Evolutionary conservation across 2,797 vertebrate species (phyloP).

Genomic region (Synaphobranchus kaupii): DNA sequence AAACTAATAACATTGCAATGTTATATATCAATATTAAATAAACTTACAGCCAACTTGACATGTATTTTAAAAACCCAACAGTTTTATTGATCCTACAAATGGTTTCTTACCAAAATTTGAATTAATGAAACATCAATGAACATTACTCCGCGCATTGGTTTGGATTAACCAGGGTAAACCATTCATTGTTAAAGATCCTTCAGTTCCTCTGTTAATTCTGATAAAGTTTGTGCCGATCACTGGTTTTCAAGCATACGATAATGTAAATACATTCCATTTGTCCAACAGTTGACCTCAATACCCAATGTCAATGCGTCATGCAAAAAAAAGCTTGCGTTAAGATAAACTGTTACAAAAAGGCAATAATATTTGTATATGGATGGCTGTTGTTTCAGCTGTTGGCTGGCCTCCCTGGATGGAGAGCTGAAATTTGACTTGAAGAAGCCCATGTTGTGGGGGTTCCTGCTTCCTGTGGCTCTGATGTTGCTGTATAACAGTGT

Average conservation of each 20-base stretch:
- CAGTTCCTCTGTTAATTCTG: not conserved
- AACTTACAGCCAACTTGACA: too few species aligned
- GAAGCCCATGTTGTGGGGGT: slow-evolving; percentile 71
- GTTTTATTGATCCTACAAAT: not conserved
- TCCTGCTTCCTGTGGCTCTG: slow-evolving; percentile 66
- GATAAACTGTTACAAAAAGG: not conserved
- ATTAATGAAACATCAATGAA: not conserved
- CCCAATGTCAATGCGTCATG: not conserved
- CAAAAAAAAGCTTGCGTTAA: not conserved
- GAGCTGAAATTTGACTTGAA: slow-evolving; percentile 41
- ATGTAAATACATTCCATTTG: not conserved
- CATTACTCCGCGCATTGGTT: not conserved
- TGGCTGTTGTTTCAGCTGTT: slow-evolving; percentile 65
- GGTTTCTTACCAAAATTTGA: not conserved
- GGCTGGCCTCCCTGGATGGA: slow-evolving; percentile 64
- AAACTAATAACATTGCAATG: not conserved
- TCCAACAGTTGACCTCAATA: not conserved
- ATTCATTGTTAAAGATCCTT: not conserved
- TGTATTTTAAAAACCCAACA: too few species aligned
- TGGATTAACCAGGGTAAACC: not conserved
- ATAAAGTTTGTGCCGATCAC: not conserved
- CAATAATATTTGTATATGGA: not conserved
- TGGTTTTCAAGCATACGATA: not conserved
- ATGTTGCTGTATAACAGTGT: slow-evolving; percentile 65
- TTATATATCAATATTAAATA: not conserved